Evolutionary conservation across 1,140 invertebrate genomes (phyloP), one percentile per base, ranked within the genome.

Genomic region (Pteromalus puparum): DNA sequence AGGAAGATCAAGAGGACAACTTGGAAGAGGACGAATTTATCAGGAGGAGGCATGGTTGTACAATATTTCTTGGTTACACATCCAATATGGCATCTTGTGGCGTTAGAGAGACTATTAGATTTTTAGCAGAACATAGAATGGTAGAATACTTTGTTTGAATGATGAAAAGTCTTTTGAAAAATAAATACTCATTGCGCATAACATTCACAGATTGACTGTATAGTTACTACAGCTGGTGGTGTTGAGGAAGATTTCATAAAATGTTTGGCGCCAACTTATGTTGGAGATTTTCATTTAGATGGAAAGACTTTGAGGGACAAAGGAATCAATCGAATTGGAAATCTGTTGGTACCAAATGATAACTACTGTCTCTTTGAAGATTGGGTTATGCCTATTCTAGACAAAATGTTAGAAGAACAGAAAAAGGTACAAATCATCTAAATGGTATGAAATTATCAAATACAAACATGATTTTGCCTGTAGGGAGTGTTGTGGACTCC

Each of bases 171-270:
- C 7, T 21, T 34, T 81, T 65, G 28, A 67, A 79, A 18, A 28
- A 26, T 80, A n/a, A 68, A 18, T 42, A 42, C 84, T 86, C 46
- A 53, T n/a, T 30, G 65, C 7, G 73, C 21, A 65, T 74, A 28
- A 21, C 85, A 79, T 76, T 61, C 87, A 13, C 46, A 97, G 94
- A 95, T 99, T 65, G 99, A 99, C 92, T 99, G 98, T 90, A 95
- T 99, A 85, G 99, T 99, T 0, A 98, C 99, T 61, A 99, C 98
- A 72, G 99, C 99, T 24, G 99, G 99, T 30, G 99, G 99, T 26
- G 95, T 99, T 3, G 99, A 99, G 93, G 99, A 99, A 94, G 99
- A 99, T 94, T 95, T 99, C 61, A 99, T 99, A 67, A 99, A 99
- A 95, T 99, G 99, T 93, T 93, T 99, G 76, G 97, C 97, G 5